These are phyloP conservation scores for Agapetus fuscipes DNA, from an alignment of 2,888 invertebrate species.

Conservation along the genomic window DNA sequence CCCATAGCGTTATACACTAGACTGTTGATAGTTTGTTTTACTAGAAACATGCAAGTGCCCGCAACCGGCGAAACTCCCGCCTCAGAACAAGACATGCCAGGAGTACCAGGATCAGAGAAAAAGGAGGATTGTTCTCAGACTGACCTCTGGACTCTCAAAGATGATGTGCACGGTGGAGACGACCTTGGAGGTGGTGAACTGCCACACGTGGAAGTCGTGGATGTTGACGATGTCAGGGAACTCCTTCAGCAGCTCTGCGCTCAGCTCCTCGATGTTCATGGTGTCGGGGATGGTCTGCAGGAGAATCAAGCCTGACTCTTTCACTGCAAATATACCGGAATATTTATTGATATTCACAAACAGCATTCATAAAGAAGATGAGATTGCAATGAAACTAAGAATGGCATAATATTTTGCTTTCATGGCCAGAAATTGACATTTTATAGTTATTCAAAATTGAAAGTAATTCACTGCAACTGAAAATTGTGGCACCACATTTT, in stretches of 20 bases:
- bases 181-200: slow-evolving; percentile 65
- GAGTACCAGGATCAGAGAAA: too few species aligned
- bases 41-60: too few species aligned
- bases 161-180: slow-evolving; percentile 81
- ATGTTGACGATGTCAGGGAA: slow-evolving; percentile 66
- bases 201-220: slow-evolving; percentile 87
- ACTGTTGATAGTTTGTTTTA: too few species aligned
- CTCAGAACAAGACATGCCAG: too few species aligned
- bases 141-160: slow-evolving; percentile 55
- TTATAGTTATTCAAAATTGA: too few species aligned
- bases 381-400: neutral
- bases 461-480: too few species aligned
- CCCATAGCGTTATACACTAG: too few species aligned
- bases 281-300: slow-evolving; percentile 89
- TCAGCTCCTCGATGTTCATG: slow-evolving; percentile 65
- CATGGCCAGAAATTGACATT: neutral
- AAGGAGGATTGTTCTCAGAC: too few species aligned
- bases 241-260: slow-evolving; percentile 50
- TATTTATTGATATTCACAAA: slow-evolving; percentile 4
- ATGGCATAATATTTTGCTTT: neutral
- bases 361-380: neutral
- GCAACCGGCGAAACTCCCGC: too few species aligned
- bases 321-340: slow-evolving; percentile 50
- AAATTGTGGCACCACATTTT: too few species aligned
- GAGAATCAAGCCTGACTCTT: slow-evolving; percentile 78